These are phyloP conservation scores for Myocastor coypus DNA, from an alignment of 2,113 vertebrate genomes.

Conservation along the genomic window DNA sequence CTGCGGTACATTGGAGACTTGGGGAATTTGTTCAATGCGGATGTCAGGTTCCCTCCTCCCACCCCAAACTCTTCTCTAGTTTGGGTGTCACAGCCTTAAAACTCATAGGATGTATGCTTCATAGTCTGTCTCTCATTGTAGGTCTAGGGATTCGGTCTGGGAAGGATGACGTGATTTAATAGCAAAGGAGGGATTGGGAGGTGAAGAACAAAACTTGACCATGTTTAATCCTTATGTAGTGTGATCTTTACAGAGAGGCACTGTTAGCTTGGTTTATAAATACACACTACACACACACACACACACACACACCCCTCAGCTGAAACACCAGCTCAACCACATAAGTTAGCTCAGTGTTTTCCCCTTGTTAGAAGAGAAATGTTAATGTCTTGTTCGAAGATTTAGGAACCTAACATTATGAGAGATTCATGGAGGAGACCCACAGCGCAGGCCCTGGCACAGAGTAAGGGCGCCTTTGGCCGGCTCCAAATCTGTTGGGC, in stretches of 20 bases:
- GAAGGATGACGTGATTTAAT: background rate
- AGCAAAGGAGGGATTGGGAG: background rate
- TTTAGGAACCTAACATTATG: background rate
- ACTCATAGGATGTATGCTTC: background rate
- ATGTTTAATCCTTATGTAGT: background rate
- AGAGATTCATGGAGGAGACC: background rate
- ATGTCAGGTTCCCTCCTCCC: background rate
- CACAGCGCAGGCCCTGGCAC: background rate
- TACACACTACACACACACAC: background rate
- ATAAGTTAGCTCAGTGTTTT: background rate
- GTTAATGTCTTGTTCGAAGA: background rate
- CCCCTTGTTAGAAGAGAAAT: background rate
- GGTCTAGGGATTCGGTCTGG: background rate
- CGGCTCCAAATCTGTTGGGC: background rate
- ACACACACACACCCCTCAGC: background rate
- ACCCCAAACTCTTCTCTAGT: background rate
- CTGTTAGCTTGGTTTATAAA: background rate
- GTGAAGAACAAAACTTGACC: background rate
- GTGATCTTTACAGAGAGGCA: background rate
- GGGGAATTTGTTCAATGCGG: background rate
- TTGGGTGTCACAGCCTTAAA: background rate
- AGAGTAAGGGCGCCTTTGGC: background rate
- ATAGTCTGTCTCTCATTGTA: background rate
- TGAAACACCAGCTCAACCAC: background rate
- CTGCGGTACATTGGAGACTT: too few relatives aligned